Base-by-base conservation (phyloP, 2,797 vertebrate species). In the Platyrinchus mystaceus region DNA sequence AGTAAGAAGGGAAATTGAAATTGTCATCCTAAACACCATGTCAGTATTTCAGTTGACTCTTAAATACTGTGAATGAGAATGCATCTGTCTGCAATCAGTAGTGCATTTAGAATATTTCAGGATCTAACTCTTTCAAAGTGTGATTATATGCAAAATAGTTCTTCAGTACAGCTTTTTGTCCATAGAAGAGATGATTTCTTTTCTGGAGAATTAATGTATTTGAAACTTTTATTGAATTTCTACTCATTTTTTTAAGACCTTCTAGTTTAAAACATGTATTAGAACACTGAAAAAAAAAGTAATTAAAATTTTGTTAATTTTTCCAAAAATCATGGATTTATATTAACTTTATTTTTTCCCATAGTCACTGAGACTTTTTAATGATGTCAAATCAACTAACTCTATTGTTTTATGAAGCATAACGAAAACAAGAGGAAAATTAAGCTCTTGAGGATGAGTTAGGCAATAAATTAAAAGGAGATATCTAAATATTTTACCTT, bases 11-110 rank as follows among this genome's bases (percentile, higher is more conserved):
- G 12, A 94, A 95, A 23, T 43, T 91, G 10, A 93, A 95, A 23
- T 43, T 89, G 46, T 84, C 23, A 46, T 90, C 47, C 37, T 91
- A 85, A 97, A 92, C 68, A 67, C 12, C 21, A 59, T 60, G 58
- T 79, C 36, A 89, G 67, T 95, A 77, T 44, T 95, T 90, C 60
- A 95, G 36, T 95, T 95, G 93, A 32, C 44, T 93, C 12, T 74
- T 28, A 47, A 93, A 96, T 90, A 67, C 12, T 92, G 50, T 79
- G 73, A 58, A 32, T 87, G 41, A 63, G 23, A 24, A 92, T 86
- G 49, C 88, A 85, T 93, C 41, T 89, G 63, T 60, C 66, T 93
- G 14, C 59, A 95, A 87, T 53, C 70, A 41, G 58, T 59, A 88
- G 32, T 64, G 49, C 52, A 73, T 89, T 73, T 94, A 71, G 76